Percentiles rank a stretch among this genome's conserved stretches.
These are phyloP conservation scores for Drosophila pseudoobscura DNA, from an alignment of 1,140 invertebrate species.

Conservation along the genomic window DNA sequence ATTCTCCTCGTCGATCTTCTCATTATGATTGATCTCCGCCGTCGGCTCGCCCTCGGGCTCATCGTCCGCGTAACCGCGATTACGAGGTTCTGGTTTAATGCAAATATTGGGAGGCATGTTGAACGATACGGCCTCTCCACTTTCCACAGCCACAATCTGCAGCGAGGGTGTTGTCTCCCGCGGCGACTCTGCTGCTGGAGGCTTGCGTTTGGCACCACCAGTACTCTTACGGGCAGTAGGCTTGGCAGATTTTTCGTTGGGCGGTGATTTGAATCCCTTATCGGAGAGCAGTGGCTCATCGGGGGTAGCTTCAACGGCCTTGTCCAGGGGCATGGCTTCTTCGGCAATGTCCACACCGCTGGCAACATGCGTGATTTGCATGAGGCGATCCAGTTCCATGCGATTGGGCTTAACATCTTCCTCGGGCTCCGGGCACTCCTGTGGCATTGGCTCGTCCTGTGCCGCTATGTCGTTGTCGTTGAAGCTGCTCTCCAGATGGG, in stretches of 20 bases:
- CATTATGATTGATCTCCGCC: conserved; percentile 60
- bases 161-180: conserved; percentile 26
- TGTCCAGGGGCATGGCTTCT: conserved; percentile 46
- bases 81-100: conserved; percentile 70
- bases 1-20: conserved; percentile 54
- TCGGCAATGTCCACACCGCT: conserved; percentile 71
- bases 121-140: conserved; percentile 44
- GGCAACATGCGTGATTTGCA: conserved; percentile 68
- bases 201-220: conserved; percentile 13
- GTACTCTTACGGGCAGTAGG: conserved; percentile 67
- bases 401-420: conserved; percentile 75
- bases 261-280: background rate
- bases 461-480: conserved; percentile 7
- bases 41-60: conserved; percentile 14
- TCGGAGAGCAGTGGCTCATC: background rate
- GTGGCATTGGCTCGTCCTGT: background rate
- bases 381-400: conserved; percentile 67
- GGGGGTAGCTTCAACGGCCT: conserved; percentile 43
- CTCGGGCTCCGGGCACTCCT: background rate
- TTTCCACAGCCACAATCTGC: conserved; percentile 61
- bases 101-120: conserved; percentile 24
- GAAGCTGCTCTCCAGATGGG: conserved; percentile 57
- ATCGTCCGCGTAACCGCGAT: conserved; percentile 62
- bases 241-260: conserved; percentile 9
- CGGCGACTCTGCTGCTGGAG: background rate